Base-by-base conservation (phyloP, 37 sponge, comb jelly and placozoan genomes). In the Lycopodina hypogea region DNA sequence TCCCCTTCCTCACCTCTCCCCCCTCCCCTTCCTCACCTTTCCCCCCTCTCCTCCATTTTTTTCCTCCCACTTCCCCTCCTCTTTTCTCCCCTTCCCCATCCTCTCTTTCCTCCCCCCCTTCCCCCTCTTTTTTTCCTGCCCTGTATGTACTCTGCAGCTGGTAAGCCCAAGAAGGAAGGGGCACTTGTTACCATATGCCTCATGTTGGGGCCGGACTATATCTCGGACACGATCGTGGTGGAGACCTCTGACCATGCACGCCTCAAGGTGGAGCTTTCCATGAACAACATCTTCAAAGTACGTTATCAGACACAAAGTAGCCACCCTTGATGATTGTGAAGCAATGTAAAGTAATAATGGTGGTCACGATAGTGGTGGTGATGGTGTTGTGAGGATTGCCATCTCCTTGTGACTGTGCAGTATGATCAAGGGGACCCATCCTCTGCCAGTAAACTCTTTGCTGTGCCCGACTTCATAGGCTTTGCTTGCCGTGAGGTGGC, bases 201-300 rank as follows among this genome's bases (percentile, higher is more conserved):
- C 28, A 84, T 93, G 81, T 87, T 96, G 2, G 97, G 97, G 24
- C 97, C 93, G 8, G 97, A 96, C 71, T 96, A 78, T 67, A 96
- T 93, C 39, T 86, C 94, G 0, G 97, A 96, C 68, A 76, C 88
- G 40, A 79, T 96, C 48, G 72, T 69, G 34, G 94, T 94, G 77
- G 97, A 96, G 62, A 96, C 97, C 1, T 75, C 94, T 21, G 97
- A 96, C 71, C 97, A 96, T 75, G 97, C 94, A n/a, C 57, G 97
- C 8, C 94, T 96, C 29, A 84, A 80, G 65, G 75, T 92, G 12
- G 78, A 75, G 38, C 61, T 86, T 51, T 53, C 96, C 40, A 88
- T 95, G 84, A 95, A 95, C 81, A 95, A 95, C 76, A 34, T 86
- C 68, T 95, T 95, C 64, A 87, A 58, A 68, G 94, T 92, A 40